phyloP scores from a whole-genome alignment of 2,113 vertebrate genomes.

The Corythoichthys haematopterus region DNA sequence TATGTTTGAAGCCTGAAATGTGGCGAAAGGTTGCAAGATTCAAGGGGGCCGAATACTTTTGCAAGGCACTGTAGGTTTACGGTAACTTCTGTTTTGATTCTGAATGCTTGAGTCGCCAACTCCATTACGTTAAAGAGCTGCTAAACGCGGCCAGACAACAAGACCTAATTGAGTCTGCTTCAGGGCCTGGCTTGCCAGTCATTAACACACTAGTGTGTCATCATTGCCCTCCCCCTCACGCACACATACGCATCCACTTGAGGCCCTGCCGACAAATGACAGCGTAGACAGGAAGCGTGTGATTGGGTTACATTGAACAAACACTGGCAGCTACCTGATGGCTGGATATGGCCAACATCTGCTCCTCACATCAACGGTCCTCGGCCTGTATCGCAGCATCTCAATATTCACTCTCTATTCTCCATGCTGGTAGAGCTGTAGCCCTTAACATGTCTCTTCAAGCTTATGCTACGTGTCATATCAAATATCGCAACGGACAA shows the following conservation, averaged over 20 bases:
- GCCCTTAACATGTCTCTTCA: conserved; percentile 24
- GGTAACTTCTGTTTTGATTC: conserved; percentile 2
- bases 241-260: conserved; percentile 14
- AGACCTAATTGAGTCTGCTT: conserved; percentile 42
- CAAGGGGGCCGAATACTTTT: too few relatives aligned
- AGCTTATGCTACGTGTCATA: conserved; percentile 6
- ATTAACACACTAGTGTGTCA: conserved; percentile 64
- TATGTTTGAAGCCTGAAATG: too few relatives aligned
- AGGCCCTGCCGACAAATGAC: conserved; percentile 63
- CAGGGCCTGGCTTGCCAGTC: conserved; percentile 49
- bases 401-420: conserved; percentile 13
- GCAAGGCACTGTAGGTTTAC: too few relatives aligned
- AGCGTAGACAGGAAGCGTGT: conserved; percentile 71
- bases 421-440: conserved; percentile 3
- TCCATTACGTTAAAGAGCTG: not conserved
- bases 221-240: conserved; percentile 43
- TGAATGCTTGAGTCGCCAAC: not conserved
- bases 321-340: conserved; percentile 70
- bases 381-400: conserved; percentile 25
- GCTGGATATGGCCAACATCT: conserved; percentile 63
- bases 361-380: conserved; percentile 53
- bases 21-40: too few relatives aligned
- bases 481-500: not conserved
- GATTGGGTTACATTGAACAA: conserved; percentile 74
- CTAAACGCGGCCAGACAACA: conserved; percentile 15